phyloP scores from a whole-genome alignment of 2,888 invertebrate genomes.

The Thecocarcelia acutangulata region DNA sequence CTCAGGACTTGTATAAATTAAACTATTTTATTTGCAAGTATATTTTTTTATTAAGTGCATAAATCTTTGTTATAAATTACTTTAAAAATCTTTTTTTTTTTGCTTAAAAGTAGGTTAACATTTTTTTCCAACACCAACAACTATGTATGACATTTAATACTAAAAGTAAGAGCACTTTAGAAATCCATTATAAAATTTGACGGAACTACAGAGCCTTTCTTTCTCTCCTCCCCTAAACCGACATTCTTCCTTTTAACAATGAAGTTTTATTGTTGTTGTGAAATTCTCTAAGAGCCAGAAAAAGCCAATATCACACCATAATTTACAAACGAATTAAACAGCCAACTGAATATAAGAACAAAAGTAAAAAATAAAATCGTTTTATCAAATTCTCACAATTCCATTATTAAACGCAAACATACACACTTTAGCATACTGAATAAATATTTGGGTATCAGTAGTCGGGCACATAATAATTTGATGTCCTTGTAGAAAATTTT shows the following conservation, averaged over 20 bases:
- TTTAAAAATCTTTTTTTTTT: constrained; percentile 4
- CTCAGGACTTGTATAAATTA: neutral
- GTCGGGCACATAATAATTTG: neutral
- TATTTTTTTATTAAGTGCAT: neutral
- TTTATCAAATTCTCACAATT: constrained; percentile 50
- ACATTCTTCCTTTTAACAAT: constrained; percentile 8
- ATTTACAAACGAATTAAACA: constrained; percentile 33
- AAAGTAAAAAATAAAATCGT: constrained; percentile 10
- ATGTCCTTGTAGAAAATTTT: too few species aligned
- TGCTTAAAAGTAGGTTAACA: constrained; percentile 33
- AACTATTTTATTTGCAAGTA: too few species aligned
- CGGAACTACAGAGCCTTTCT: neutral
- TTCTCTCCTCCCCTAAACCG: neutral
- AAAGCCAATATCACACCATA: constrained; percentile 16
- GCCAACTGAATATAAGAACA: constrained; percentile 29
- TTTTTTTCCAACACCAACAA: constrained; percentile 17
- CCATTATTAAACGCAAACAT: neutral
- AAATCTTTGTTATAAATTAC: neutral
- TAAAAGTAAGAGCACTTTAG: constrained; percentile 11
- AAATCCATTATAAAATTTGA: constrained; percentile 15
- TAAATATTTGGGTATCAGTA: neutral
- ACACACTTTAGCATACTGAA: neutral
- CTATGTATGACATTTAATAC: constrained; percentile 15
- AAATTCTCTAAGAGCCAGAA: constrained; percentile 31
- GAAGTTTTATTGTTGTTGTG: constrained; percentile 26